Percentiles rank a stretch among this genome's conserved stretches.
Evolutionary conservation across 2,888 invertebrate species (phyloP).

Genomic region (Rotaria macrura): DNA sequence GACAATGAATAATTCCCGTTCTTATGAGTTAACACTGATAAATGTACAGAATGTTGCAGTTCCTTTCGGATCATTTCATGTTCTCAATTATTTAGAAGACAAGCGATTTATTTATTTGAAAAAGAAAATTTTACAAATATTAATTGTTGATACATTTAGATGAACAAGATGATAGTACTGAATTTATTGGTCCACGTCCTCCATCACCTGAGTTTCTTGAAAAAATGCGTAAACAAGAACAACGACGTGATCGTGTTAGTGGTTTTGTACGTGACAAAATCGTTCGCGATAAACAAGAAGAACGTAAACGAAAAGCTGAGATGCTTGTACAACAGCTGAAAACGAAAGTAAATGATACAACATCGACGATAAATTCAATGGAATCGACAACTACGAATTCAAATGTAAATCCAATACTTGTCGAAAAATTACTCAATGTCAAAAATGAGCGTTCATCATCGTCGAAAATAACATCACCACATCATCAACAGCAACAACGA

Average conservation of each 20-base stretch:
- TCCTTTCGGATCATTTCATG: too few species aligned
- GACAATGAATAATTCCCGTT: too few species aligned
- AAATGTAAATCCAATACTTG: background rate
- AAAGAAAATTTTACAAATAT: too few species aligned
- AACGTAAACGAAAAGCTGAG: constrained; percentile 5
- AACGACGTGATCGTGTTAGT: background rate
- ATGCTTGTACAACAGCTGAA: constrained; percentile 9
- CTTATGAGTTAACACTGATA: too few species aligned
- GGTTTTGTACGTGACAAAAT: constrained; percentile 10
- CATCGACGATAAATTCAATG: background rate
- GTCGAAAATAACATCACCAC: background rate
- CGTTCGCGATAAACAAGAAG: background rate
- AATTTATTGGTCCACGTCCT: constrained; percentile 2
- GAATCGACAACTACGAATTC: background rate
- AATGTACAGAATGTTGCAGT: too few species aligned
- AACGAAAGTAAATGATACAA: background rate
- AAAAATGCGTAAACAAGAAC: constrained; percentile 17
- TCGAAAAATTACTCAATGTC: background rate
- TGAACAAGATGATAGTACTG: background rate
- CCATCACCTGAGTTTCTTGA: background rate
- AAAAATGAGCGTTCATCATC: constrained; percentile 1
- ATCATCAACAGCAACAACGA: background rate
- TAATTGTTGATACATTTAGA: background rate
- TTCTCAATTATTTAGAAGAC: too few species aligned
- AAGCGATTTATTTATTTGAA: too few species aligned